phyloP scores from a whole-genome alignment of 2,888 invertebrate genomes.

The Lepidochitona cinerea region DNA sequence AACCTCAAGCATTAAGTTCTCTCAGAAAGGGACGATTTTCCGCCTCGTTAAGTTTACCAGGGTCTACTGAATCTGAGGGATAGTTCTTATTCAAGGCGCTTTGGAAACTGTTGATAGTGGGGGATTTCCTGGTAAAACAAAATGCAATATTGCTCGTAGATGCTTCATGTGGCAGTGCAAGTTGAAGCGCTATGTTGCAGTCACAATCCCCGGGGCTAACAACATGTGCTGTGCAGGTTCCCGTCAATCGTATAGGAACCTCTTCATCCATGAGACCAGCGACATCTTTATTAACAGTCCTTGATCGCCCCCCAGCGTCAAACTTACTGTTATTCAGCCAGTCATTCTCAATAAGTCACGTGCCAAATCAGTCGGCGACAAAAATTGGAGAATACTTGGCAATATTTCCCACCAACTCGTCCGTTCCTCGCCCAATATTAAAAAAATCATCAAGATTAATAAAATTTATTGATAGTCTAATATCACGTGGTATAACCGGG shows the following conservation, averaged over 20 bases:
- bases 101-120: neutral
- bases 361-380: neutral
- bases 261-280: neutral
- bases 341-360: neutral
- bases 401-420: too few species aligned
- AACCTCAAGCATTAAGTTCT: too few species aligned
- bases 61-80: neutral
- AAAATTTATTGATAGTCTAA: neutral
- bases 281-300: neutral
- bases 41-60: neutral
- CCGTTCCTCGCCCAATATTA: neutral
- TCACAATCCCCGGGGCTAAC: neutral
- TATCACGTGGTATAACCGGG: neutral
- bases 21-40: neutral
- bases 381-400: too few species aligned
- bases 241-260: neutral
- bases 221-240: neutral
- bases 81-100: neutral
- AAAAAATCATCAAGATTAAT: neutral
- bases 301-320: neutral
- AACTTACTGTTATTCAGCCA: neutral
- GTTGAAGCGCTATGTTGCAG: neutral
- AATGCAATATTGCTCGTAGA: slow-evolving; percentile 1
- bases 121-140: neutral
- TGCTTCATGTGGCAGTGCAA: neutral